phyloP scores from a whole-genome alignment of 1,140 invertebrate species.

The Portunus trituberculatus region DNA sequence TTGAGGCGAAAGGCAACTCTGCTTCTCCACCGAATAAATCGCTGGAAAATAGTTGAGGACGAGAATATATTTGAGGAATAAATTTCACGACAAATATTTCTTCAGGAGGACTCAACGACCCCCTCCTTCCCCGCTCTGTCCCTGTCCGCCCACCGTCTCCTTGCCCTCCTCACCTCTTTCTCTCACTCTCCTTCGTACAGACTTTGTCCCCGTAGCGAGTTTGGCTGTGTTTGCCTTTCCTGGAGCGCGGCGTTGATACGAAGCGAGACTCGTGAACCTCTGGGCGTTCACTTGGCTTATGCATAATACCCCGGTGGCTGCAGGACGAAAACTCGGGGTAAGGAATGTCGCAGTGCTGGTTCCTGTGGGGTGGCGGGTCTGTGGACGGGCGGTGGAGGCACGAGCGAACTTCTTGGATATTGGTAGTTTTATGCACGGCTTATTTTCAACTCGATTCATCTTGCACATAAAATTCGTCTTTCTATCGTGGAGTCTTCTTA shows the following conservation, averaged over 20 bases:
- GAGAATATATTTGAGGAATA: slow-evolving; percentile 14
- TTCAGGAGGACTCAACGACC: neutral
- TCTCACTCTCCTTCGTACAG: neutral
- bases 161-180: neutral
- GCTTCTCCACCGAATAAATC: neutral
- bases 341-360: neutral
- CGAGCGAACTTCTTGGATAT: neutral
- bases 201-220: neutral
- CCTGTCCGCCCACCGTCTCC: neutral
- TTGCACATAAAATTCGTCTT: neutral
- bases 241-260: neutral
- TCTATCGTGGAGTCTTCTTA: neutral
- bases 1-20: no score
- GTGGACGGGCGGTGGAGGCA: neutral
- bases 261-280: neutral
- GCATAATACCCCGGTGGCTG: neutral
- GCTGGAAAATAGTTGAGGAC: neutral
- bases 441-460: neutral
- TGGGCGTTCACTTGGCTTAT: neutral
- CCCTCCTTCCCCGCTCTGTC: neutral
- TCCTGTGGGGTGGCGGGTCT: no score
- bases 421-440: neutral
- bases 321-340: neutral
- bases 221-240: neutral
- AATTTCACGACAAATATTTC: slow-evolving; percentile 23